Base-by-base conservation (phyloP, 2,797 vertebrate genomes). In the Lindbergichthys nudifrons region DNA sequence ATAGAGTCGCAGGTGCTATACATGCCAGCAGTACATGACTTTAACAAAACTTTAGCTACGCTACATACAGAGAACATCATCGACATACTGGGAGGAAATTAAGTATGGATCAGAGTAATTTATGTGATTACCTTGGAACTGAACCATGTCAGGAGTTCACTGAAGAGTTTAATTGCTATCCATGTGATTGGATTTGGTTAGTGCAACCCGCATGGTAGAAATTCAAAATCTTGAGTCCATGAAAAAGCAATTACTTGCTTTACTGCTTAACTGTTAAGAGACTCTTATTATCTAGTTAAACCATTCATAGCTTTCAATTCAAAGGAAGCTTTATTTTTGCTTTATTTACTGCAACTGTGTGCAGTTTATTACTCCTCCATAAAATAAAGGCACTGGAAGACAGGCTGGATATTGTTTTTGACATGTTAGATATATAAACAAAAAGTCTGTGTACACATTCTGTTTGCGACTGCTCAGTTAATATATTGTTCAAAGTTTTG, bases 171-270 rank as follows among this genome's bases (percentile, higher is more conserved):
- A 94, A 94, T 93, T 93, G 89, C 89, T 81, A 76, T 90, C 84
- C 86, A 54, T 88, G 74, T 75, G 87, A 92, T 91, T 90, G 88
- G 79, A 84, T 91, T 91, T 87, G 82, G 84, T 91, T 86, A 84
- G 80, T 89, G 79, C 78, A 84, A 85, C 88, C 26, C 90, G 86
- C 87, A 87, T 89, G 91, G 92, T 88, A 87, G 84, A 90, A 92
- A 92, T 91, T 92, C 83, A 89, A 88, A 91, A 86, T 92, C 88
- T 75, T 89, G 70, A 88, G 65, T 85, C 89, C 90, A 92, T 93
- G 92, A 93, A 94, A 94, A 92, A 93, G 86, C 89, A 94, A 94
- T 94, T 92, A 94, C 84, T 86, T 94, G 90, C 90, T 92, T 92
- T 90, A 84, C 80, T 91, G 92, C 88, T 87, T 89, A 90, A 92